A percentile compares a stretch with the other conserved stretches of the same genome.
phyloP scores from a whole-genome alignment of 2,113 vertebrate species.

The Notarius lentiginosus region DNA sequence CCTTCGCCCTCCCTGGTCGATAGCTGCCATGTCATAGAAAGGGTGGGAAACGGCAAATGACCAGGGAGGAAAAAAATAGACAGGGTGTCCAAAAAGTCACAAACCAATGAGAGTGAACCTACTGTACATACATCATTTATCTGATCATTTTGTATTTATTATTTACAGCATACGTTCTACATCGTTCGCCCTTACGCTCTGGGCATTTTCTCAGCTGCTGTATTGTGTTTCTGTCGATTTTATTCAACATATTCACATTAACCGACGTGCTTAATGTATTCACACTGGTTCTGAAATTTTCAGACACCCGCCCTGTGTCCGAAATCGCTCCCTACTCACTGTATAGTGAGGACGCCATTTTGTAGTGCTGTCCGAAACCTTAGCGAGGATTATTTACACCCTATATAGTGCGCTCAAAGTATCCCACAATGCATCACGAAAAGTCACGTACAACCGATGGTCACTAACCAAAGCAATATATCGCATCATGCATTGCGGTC shows the following conservation, averaged over 20 bases:
- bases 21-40: background rate
- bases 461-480: too few species aligned
- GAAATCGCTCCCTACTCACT: too few species aligned
- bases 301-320: too few species aligned
- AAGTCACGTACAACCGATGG: too few species aligned
- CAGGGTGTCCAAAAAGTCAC: background rate
- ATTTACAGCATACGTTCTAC: background rate
- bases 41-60: background rate
- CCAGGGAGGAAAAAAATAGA: background rate
- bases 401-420: too few species aligned
- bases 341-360: too few species aligned
- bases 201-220: background rate
- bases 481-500: too few species aligned
- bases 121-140: too few species aligned
- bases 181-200: background rate
- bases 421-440: too few species aligned
- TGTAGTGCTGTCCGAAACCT: too few species aligned
- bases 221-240: background rate
- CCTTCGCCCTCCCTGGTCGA: background rate
- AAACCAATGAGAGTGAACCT: background rate
- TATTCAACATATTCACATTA: background rate
- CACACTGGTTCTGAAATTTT: background rate
- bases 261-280: background rate
- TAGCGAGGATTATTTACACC: too few species aligned
- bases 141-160: background rate